These are phyloP conservation scores for Erpornis zantholeuca DNA, from an alignment of 2,113 vertebrate species.

Conservation along the genomic window DNA sequence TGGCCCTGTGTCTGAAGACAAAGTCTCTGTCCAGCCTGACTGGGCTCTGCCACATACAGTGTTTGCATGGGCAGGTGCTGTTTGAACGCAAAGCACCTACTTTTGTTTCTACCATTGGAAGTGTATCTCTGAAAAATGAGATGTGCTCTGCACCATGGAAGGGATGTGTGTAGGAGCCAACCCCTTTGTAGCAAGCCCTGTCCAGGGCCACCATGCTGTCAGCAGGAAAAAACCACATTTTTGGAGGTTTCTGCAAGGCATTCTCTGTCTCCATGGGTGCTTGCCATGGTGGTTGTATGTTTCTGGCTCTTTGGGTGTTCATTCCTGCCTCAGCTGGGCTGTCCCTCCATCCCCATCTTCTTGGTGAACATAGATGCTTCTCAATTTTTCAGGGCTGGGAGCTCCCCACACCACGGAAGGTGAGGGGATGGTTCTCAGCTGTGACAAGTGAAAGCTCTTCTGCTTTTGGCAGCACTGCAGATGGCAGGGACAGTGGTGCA, in stretches of 20 bases:
- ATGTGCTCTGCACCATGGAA: neutral
- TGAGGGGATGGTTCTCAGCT: fast-evolving
- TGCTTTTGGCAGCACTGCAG: fast-evolving
- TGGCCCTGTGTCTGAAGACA: neutral
- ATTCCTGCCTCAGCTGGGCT: neutral
- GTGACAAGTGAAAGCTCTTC: neutral
- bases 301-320: neutral
- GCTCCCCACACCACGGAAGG: neutral
- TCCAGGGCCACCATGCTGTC: neutral
- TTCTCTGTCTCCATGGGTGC: neutral
- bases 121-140: neutral
- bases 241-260: fast-evolving
- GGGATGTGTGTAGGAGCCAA: neutral
- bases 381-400: fast-evolving
- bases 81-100: neutral
- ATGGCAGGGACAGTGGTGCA: fast-evolving
- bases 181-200: neutral
- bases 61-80: neutral
- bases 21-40: neutral
- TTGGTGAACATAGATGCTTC: neutral
- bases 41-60: neutral
- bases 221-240: neutral
- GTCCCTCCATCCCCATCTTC: neutral
- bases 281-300: neutral
- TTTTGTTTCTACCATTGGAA: neutral